Conservation (phyloP, 2,113 vertebrate species). For the Toxostoma redivivum region DNA sequence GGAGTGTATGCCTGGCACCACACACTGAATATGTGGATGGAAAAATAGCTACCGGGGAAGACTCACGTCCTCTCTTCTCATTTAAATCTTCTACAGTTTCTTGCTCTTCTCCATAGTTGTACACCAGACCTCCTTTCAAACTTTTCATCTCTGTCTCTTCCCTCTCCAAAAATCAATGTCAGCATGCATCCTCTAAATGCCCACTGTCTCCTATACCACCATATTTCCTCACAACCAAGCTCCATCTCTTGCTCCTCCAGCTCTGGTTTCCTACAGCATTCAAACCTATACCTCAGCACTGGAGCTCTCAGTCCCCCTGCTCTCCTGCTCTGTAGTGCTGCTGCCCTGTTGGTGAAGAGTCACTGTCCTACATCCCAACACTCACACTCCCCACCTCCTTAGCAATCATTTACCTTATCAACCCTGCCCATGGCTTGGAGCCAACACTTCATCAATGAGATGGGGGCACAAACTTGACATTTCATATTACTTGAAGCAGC, state of each 20-base stretch:
- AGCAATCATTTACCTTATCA: neutral
- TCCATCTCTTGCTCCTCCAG: neutral
- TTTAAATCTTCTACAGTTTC: neutral
- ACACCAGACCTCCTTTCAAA: neutral
- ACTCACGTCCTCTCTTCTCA: neutral
- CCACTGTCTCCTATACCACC: neutral
- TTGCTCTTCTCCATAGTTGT: neutral
- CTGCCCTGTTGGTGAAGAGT: neutral
- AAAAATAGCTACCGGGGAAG: neutral
- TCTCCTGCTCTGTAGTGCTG: neutral
- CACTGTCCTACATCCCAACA: neutral
- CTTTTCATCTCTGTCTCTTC: neutral
- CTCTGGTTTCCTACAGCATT: neutral
- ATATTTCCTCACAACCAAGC: neutral
- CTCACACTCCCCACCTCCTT: neutral
- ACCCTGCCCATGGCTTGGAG: neutral
- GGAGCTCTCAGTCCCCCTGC: neutral
- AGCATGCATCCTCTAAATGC: neutral
- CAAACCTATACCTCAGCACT: neutral
- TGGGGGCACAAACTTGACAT: neutral
- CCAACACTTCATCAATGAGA: neutral
- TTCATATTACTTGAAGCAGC: neutral
- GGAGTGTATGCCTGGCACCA: neutral
- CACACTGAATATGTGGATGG: neutral
- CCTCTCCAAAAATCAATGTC: neutral